phyloP scores from a whole-genome alignment of 2,113 vertebrate species.

The Hipposideros armiger region DNA sequence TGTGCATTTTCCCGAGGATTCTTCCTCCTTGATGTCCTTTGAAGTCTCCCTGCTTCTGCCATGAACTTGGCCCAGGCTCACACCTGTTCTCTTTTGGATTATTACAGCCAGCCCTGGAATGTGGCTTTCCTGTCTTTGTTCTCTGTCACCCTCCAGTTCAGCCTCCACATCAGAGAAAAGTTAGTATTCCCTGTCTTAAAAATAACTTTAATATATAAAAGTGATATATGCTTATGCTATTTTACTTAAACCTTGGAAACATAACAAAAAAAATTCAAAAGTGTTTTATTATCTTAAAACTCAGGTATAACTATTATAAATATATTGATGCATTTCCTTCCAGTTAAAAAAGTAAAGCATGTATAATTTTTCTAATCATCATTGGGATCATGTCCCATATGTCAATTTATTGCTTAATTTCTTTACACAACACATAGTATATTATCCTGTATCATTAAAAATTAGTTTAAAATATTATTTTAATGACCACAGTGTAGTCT shows the following conservation, averaged over 20 bases:
- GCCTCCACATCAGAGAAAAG: neutral
- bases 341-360: neutral
- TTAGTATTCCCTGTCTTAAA: neutral
- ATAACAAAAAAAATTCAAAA: neutral
- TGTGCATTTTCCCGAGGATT: neutral
- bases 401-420: neutral
- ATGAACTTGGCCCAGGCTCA: no score
- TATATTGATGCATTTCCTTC: neutral
- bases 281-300: neutral
- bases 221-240: neutral
- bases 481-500: neutral
- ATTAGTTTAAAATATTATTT: conserved; percentile 37
- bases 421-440: neutral
- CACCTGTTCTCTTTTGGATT: neutral
- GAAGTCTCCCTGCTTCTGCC: neutral
- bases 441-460: neutral
- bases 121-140: neutral
- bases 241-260: neutral
- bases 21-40: neutral
- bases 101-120: neutral
- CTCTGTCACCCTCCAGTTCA: neutral
- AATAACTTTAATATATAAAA: neutral
- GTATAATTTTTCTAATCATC: neutral
- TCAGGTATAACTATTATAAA: neutral
- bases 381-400: neutral